A percentile compares a stretch with the other conserved stretches of the same genome.
Conservation (phyloP, 1,140 invertebrate species). For the Zaprionus vittiger region DNA sequence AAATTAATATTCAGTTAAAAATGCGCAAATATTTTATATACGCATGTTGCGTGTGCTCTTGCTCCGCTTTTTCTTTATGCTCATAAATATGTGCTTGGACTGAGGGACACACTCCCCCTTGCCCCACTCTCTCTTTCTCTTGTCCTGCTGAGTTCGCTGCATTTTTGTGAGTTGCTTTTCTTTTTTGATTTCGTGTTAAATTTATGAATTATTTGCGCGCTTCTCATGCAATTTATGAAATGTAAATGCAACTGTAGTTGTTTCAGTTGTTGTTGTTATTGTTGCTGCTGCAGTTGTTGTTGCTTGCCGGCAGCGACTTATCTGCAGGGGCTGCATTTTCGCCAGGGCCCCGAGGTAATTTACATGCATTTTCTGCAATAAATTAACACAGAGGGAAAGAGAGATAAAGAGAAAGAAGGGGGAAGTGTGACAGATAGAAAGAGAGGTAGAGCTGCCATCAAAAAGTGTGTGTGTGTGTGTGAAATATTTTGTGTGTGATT, state of each 20-base stretch:
- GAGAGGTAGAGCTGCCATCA: slow-evolving; percentile 4
- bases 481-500: slow-evolving; percentile 51
- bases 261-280: slow-evolving; percentile 11
- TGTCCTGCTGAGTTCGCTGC: slow-evolving; percentile 40
- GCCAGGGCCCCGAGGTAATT: slow-evolving; percentile 49
- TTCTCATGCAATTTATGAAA: slow-evolving; percentile 72
- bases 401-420: not conserved
- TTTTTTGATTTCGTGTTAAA: slow-evolving; percentile 48
- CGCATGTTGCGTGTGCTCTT: slow-evolving; percentile 40
- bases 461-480: slow-evolving; percentile 28
- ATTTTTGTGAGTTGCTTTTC: slow-evolving; percentile 35
- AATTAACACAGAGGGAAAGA: slow-evolving; percentile 46
- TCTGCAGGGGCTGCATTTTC: slow-evolving; percentile 55
- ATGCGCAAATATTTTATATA: slow-evolving; percentile 70
- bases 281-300: slow-evolving; percentile 24
- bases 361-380: slow-evolving; percentile 62
- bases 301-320: slow-evolving; percentile 56
- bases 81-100: slow-evolving; percentile 1
- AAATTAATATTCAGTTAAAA: slow-evolving; percentile 80
- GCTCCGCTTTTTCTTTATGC: slow-evolving; percentile 12
- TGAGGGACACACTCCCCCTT: not conserved
- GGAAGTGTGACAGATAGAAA: not conserved
- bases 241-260: slow-evolving; percentile 47
- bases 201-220: slow-evolving; percentile 76
- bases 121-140: not conserved